Percentiles rank a stretch among this genome's conserved stretches.
These are phyloP conservation scores for Drosophila littoralis DNA, from an alignment of 1,140 invertebrate species.

Conservation along the genomic window DNA sequence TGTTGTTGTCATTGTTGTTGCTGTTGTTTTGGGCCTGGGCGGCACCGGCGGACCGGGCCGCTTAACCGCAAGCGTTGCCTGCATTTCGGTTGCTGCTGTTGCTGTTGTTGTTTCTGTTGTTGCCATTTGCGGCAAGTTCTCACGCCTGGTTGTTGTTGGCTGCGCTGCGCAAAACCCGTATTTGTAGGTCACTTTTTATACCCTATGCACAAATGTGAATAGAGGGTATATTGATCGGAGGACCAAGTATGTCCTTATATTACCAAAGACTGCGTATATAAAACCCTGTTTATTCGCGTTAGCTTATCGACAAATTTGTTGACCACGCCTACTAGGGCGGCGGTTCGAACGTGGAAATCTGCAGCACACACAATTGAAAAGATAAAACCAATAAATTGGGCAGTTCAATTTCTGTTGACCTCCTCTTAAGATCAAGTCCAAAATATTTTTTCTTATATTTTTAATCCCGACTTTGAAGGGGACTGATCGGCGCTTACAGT, in stretches of 20 bases:
- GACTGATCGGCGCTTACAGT: not conserved
- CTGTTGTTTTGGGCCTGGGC: slow-evolving; percentile 70
- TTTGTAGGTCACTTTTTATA: slow-evolving; percentile 83
- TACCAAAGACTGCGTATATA: no score
- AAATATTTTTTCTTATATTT: no score
- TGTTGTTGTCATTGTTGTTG: slow-evolving; percentile 20
- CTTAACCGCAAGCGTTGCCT: slow-evolving; percentile 67
- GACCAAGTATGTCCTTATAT: no score
- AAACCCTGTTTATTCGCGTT: no score
- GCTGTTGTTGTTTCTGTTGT: slow-evolving; percentile 35
- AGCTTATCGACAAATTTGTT: no score
- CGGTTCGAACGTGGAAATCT: no score
- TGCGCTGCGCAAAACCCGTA: slow-evolving; percentile 72
- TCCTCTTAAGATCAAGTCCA: no score
- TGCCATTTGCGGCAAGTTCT: slow-evolving; percentile 31
- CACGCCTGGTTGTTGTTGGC: slow-evolving; percentile 22
- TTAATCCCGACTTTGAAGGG: no score
- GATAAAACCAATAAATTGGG: no score
- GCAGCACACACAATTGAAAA: no score
- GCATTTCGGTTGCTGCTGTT: slow-evolving; percentile 38
- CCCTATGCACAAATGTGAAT: slow-evolving; percentile 6
- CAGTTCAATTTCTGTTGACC: no score
- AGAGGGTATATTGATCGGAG: not conserved
- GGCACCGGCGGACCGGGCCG: slow-evolving; percentile 80
- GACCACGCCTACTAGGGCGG: no score